Conservation (phyloP, 2,113 vertebrate genomes). For the Vidua chalybeata region DNA sequence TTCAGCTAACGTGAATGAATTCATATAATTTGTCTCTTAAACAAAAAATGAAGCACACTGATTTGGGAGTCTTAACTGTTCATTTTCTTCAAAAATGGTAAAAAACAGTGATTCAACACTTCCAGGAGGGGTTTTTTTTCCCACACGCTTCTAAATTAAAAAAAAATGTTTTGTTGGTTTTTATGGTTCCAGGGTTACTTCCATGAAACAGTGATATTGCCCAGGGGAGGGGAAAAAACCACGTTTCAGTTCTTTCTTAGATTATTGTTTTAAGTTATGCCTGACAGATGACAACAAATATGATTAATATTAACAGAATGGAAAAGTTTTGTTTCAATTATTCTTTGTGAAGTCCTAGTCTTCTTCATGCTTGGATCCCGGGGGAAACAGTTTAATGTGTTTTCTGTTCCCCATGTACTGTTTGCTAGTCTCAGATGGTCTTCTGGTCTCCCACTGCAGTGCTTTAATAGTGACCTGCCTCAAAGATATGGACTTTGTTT, state of each 20-base stretch:
- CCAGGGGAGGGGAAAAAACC: background rate
- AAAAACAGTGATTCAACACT: background rate
- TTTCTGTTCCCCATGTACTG: background rate
- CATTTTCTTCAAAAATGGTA: background rate
- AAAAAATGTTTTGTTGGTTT: background rate
- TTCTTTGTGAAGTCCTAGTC: background rate
- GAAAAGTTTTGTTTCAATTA: background rate
- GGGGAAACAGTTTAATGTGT: background rate
- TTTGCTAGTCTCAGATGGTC: background rate
- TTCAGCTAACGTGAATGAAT: background rate
- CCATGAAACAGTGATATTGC: background rate
- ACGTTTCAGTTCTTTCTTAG: background rate
- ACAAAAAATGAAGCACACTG: background rate
- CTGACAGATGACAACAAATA: background rate
- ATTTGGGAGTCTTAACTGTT: background rate
- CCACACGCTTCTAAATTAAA: background rate
- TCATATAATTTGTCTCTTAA: background rate
- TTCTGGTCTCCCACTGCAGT: background rate
- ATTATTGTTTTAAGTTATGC: background rate
- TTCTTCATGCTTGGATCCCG: background rate
- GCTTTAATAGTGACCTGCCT: background rate
- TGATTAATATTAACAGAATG: background rate
- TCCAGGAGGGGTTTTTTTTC: rapidly evolving
- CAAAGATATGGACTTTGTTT: slow-evolving; percentile 9
- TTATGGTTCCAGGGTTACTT: background rate